Evolutionary conservation across 2,888 invertebrate species (phyloP).

Genomic region (Ectemnius cavifrons): DNA sequence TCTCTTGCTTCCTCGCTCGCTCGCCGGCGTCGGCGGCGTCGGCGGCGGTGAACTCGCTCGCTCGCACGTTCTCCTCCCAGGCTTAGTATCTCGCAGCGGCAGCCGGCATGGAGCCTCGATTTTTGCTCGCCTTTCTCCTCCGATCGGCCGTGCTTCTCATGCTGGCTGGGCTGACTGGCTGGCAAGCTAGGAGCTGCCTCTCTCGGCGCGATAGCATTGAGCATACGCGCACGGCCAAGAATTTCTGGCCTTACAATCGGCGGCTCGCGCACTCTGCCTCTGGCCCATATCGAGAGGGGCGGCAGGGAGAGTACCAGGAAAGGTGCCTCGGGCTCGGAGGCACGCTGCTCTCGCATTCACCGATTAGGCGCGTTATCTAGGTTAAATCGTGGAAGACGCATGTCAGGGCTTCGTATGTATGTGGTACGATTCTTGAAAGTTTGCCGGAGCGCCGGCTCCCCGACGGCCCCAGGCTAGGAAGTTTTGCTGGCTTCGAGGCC

Average conservation of each 20-base stretch:
- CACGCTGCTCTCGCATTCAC: constrained; percentile 35
- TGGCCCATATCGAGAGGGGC: constrained; percentile 8
- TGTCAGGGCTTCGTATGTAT: constrained; percentile 38
- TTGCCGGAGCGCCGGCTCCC: constrained; percentile 30
- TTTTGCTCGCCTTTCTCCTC: constrained; percentile 59
- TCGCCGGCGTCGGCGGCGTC: constrained; percentile 5
- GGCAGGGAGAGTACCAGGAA: not conserved
- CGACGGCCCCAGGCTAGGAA: constrained; percentile 42
- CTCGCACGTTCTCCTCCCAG: constrained; percentile 22
- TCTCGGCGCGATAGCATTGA: constrained; percentile 9
- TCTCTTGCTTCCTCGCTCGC: constrained; percentile 28
- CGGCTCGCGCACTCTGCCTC: constrained; percentile 2
- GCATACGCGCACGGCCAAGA: constrained; percentile 7
- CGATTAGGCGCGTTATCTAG: constrained; percentile 51
- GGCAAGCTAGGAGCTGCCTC: constrained; percentile 9
- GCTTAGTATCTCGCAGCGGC: constrained; percentile 54
- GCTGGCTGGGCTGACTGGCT: constrained; percentile 20
- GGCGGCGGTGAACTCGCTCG: constrained; percentile 13
- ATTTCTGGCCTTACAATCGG: constrained; percentile 5
- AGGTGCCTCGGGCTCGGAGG: constrained; percentile 2
- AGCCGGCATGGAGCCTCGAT: constrained; percentile 73
- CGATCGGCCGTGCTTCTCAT: constrained; percentile 21
- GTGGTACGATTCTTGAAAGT: constrained; percentile 50
- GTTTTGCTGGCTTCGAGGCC: constrained; percentile 44
- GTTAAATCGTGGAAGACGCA: constrained; percentile 52